Percentiles rank a stretch among this genome's conserved stretches.
These are phyloP conservation scores for Cheilosia grossa DNA, from an alignment of 2,888 invertebrate genomes.

Conservation along the genomic window DNA sequence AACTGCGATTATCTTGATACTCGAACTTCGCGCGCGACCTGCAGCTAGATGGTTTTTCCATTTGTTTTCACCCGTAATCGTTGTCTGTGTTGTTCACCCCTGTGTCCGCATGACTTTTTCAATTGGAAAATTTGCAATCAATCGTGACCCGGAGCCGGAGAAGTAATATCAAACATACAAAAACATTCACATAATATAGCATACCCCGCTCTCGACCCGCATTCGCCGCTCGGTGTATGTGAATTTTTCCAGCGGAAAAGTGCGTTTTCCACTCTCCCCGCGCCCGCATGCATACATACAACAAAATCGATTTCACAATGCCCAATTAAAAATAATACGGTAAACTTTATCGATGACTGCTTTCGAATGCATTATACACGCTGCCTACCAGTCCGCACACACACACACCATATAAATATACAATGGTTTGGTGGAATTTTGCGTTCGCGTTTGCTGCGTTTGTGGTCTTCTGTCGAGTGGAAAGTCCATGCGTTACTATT, in stretches of 20 bases:
- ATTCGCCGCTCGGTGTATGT: slow-evolving; percentile 17
- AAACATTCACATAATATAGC: not conserved
- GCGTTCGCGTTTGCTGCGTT: slow-evolving; percentile 10
- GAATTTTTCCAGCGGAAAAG: slow-evolving; percentile 11
- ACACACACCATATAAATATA: not conserved
- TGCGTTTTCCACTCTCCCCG: not conserved
- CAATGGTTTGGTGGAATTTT: slow-evolving; percentile 17
- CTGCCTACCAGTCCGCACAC: not conserved
- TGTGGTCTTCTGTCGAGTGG: slow-evolving; percentile 40
- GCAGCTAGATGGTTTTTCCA: not conserved
- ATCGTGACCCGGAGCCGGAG: slow-evolving; percentile 64
- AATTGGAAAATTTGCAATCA: slow-evolving; percentile 73
- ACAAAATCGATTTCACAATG: slow-evolving; percentile 71
- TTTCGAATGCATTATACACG: slow-evolving; percentile 63
- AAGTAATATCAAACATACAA: slow-evolving; percentile 23
- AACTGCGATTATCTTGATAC: slow-evolving; percentile 52
- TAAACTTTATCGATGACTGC: slow-evolving; percentile 70
- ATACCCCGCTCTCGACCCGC: slow-evolving; percentile 34
- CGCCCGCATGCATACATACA: slow-evolving; percentile 44
- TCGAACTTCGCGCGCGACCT: not conserved
- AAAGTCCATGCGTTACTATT: slow-evolving; percentile 43
- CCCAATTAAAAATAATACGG: slow-evolving; percentile 74
- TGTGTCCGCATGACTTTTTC: slow-evolving; percentile 26
- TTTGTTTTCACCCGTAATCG: slow-evolving; percentile 8
- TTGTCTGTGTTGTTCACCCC: not conserved